Evolutionary conservation across 2,113 vertebrate genomes (phyloP), one percentile per base, ranked within the genome.

Genomic region (Dasyurus viverrinus): DNA sequence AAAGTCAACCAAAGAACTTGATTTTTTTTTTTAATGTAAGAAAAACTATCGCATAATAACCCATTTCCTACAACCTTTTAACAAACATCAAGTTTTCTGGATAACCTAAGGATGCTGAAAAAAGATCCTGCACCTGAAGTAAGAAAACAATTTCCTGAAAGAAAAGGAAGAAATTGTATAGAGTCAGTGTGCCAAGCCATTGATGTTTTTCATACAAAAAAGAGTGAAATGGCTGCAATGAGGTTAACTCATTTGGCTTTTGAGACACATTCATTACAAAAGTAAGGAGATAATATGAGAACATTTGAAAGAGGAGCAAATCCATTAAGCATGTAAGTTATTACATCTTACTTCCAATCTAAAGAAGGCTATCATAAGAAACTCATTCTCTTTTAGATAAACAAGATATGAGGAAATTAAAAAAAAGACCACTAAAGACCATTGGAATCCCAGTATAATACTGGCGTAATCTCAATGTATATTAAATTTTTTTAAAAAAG

Each of bases 71-170:
- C 46, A 48, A 23, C 26, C 89, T 95, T 9, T 53, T 25, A 93
- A 89, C 52, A 36, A 91, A 89, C 96, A 48, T 53, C 19, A 92
- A 46, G 26, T 94, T 92, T 48, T 42, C 93, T 93, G 36, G 11
- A 53, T 36, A 89, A 92, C 47, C 26, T 93, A 52, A 93, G 92
- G 90, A 93, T 50, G 92, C 52, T 22, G 23, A 50, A 19, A 47
- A 95, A 30, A 14, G 90, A 57, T 60, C 93, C 84, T 57, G 8
- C 57, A 48, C 42, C 91, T 90, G 47, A 95, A 90, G 92, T 0
- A 96, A 89, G 46, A 96, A 96, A 93, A 93, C 3, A 94, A 91
- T n/a, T 93, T 94, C 36, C n/a, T 91, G 27, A 89, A 90, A 89
- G 46, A 93, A 84, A 90, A 30, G 60, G 91, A 22, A 24, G 53